Evolutionary conservation across 2,113 vertebrate genomes (phyloP).

Genomic region (Paradisaea rubra): DNA sequence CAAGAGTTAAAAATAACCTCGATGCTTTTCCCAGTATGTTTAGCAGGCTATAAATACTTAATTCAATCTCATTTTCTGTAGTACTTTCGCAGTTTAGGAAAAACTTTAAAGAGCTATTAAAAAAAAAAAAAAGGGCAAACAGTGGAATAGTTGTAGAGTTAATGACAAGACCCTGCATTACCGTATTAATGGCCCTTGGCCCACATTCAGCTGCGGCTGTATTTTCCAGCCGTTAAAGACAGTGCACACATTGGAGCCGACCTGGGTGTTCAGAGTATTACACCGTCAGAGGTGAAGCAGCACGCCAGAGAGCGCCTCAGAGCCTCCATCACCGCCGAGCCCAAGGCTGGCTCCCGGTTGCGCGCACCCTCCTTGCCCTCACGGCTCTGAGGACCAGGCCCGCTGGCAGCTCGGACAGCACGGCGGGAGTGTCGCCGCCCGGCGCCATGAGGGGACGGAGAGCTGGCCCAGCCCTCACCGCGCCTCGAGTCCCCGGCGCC

Average conservation of each 20-base stretch:
- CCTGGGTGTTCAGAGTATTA: rapidly evolving
- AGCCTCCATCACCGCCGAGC: rapidly evolving
- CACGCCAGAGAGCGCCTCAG: background rate
- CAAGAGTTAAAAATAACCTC: background rate
- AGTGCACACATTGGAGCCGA: rapidly evolving
- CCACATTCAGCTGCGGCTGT: no score
- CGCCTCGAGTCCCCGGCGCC: background rate
- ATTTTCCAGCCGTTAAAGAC: background rate
- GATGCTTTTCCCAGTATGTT: background rate
- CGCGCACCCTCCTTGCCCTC: rapidly evolving
- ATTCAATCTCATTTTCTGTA: background rate
- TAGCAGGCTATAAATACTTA: background rate
- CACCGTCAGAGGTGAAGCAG: background rate
- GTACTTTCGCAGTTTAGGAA: background rate
- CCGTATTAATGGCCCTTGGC: no score
- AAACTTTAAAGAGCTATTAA: background rate
- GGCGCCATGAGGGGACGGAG: background rate
- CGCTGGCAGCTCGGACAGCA: no score
- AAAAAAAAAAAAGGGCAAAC: no score
- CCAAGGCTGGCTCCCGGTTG: rapidly evolving
- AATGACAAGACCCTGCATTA: background rate
- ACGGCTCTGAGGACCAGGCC: rapidly evolving
- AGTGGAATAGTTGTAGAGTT: background rate
- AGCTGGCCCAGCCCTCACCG: background rate
- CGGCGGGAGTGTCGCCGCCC: background rate